Evolutionary conservation across 2,797 vertebrate species (phyloP).

Genomic region (Lithobates pipiens): DNA sequence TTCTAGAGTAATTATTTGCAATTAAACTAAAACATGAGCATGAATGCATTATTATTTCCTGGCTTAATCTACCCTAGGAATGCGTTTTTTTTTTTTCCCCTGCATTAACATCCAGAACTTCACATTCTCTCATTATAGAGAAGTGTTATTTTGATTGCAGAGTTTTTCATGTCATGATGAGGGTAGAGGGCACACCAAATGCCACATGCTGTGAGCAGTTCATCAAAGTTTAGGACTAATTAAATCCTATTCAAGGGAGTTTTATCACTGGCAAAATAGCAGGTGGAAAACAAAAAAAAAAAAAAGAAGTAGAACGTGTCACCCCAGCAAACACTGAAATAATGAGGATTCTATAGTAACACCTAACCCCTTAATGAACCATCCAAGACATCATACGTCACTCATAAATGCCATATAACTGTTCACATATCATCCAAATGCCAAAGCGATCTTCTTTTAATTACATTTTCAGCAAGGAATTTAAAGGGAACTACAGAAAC

Average conservation of each 20-base stretch:
- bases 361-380: conserved; percentile 2
- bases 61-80: background rate
- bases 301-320: background rate
- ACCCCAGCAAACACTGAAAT: background rate
- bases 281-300: background rate
- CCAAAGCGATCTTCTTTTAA: too few relatives aligned
- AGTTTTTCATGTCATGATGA: conserved; percentile 28
- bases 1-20: conserved; percentile 30
- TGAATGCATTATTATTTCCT: conserved; percentile 25
- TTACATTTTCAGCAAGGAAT: too few relatives aligned
- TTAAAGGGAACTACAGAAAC: too few relatives aligned
- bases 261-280: background rate
- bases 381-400: too few relatives aligned
- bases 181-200: conserved; percentile 42
- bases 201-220: conserved; percentile 10
- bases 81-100: background rate
- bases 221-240: conserved; percentile 42
- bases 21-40: conserved; percentile 24
- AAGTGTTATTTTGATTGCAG: conserved; percentile 28
- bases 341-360: background rate
- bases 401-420: too few relatives aligned
- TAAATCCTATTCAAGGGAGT: conserved; percentile 38
- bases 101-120: conserved; percentile 10
- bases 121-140: conserved; percentile 23
- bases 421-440: too few relatives aligned